phyloP scores from a whole-genome alignment of 2,113 vertebrate species.

The Isichthys henryi region DNA sequence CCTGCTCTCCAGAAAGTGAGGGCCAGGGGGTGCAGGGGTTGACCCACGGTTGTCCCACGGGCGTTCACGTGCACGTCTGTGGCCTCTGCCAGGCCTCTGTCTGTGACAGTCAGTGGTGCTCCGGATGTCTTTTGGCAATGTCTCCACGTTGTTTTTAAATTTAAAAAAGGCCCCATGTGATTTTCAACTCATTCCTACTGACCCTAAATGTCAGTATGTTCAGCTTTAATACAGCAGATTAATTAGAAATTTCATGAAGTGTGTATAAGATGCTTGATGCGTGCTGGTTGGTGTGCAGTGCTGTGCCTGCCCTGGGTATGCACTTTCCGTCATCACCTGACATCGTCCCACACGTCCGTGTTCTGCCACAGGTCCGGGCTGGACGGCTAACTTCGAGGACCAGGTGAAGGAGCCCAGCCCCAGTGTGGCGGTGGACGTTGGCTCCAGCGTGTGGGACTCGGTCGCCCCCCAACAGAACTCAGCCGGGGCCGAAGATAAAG shows the following conservation, averaged over 20 bases:
- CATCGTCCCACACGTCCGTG: neutral
- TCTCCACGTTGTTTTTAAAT: neutral
- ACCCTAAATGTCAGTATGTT: neutral
- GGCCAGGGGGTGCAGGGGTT: neutral
- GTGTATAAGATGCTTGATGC: neutral
- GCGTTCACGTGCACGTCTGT: neutral
- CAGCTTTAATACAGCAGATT: neutral
- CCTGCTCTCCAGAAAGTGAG: slow-evolving; percentile 35
- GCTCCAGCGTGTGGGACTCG: slow-evolving; percentile 67
- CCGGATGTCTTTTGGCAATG: neutral
- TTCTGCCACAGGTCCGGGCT: slow-evolving; percentile 54
- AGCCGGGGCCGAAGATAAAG: slow-evolving; percentile 56
- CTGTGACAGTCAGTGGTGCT: neutral
- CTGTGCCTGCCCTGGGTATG: neutral
- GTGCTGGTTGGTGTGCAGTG: neutral
- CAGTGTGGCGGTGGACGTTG: slow-evolving; percentile 58
- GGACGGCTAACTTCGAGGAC: slow-evolving; percentile 72
- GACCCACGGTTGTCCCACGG: neutral
- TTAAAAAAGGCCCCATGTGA: neutral
- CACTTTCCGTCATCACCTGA: neutral
- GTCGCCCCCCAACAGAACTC: slow-evolving; percentile 34
- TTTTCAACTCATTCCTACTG: neutral
- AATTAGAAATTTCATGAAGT: neutral
- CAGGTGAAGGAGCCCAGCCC: slow-evolving; percentile 41
- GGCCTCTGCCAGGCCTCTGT: neutral